Conservation (phyloP, 2,797 vertebrate species). For the Hybognathus amarus region DNA sequence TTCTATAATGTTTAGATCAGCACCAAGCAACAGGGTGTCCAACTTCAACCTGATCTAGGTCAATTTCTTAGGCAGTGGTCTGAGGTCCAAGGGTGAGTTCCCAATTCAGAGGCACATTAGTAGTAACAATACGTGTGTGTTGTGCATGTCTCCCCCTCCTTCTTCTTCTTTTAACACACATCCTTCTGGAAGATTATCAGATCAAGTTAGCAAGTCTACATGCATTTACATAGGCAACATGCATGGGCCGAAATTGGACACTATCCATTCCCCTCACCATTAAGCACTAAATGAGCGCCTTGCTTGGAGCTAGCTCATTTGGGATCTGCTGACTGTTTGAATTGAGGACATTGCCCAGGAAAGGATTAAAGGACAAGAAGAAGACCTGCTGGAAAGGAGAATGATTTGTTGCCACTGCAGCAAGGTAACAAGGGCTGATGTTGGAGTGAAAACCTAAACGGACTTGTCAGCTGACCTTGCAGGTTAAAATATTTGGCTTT, state of each 20-base stretch:
- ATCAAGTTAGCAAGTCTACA: conserved; percentile 67
- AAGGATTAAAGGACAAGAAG: conserved; percentile 51
- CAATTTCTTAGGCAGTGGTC: conserved; percentile 36
- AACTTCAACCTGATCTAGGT: conserved; percentile 22
- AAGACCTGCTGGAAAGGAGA: conserved; percentile 58
- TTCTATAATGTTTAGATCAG: conserved; percentile 2
- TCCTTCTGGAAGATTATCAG: conserved; percentile 74
- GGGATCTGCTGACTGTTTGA: conserved; percentile 61
- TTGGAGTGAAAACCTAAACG: conserved; percentile 46
- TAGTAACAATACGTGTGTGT: conserved; percentile 57
- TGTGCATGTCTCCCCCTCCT: conserved; percentile 59
- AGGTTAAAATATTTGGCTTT: neutral
- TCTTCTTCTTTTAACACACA: conserved; percentile 68
- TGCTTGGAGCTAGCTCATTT: neutral
- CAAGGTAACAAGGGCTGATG: conserved; percentile 48
- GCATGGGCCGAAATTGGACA: conserved; percentile 33
- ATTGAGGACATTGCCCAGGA: conserved; percentile 57
- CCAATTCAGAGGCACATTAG: conserved; percentile 48
- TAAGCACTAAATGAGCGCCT: conserved; percentile 28
- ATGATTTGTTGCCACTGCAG: conserved; percentile 49
- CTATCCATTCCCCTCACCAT: conserved; percentile 35
- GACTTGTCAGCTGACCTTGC: conserved; percentile 14
- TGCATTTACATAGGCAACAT: conserved; percentile 28
- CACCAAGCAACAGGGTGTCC: neutral
- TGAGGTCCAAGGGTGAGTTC: conserved; percentile 55